Conservation (phyloP, 2,888 invertebrate species). For the Ischnus inquisitorius region DNA sequence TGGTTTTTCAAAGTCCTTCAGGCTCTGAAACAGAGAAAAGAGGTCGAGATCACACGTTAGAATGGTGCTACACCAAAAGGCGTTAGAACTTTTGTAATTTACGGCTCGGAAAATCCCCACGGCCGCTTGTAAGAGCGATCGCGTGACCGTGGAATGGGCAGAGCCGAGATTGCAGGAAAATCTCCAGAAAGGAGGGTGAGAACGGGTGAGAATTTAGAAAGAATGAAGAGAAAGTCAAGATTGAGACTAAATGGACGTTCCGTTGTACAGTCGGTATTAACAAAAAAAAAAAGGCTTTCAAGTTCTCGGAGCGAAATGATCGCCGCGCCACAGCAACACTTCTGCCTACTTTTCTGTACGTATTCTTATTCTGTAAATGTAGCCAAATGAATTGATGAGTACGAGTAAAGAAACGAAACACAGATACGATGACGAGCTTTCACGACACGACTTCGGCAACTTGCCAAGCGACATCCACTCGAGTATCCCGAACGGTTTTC, state of each 20-base stretch:
- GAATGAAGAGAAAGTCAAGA: constrained; percentile 47
- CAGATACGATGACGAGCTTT: no score
- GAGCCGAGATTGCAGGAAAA: constrained; percentile 30
- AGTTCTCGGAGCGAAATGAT: no score
- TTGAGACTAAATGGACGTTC: constrained; percentile 2
- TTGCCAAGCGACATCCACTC: no score
- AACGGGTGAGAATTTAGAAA: constrained; percentile 54
- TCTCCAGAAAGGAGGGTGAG: constrained; percentile 4
- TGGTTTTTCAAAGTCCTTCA: constrained; percentile 70
- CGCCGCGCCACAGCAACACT: no score
- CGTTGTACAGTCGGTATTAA: neutral
- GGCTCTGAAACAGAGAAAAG: constrained; percentile 77
- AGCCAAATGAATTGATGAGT: no score
- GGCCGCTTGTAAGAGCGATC: constrained; percentile 71
- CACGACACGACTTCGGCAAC: no score
- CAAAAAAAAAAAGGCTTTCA: neutral
- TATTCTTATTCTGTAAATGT: no score
- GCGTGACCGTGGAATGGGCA: constrained; percentile 70
- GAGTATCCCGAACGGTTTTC: no score
- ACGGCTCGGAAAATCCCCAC: constrained; percentile 77
- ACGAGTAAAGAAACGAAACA: no score
- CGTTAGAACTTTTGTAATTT: constrained; percentile 81
- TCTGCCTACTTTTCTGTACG: no score
- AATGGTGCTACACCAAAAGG: constrained; percentile 50
- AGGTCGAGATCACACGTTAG: constrained; percentile 49